Base-by-base conservation (phyloP, 2,113 vertebrate genomes). In the Opisthocomus hoazin region DNA sequence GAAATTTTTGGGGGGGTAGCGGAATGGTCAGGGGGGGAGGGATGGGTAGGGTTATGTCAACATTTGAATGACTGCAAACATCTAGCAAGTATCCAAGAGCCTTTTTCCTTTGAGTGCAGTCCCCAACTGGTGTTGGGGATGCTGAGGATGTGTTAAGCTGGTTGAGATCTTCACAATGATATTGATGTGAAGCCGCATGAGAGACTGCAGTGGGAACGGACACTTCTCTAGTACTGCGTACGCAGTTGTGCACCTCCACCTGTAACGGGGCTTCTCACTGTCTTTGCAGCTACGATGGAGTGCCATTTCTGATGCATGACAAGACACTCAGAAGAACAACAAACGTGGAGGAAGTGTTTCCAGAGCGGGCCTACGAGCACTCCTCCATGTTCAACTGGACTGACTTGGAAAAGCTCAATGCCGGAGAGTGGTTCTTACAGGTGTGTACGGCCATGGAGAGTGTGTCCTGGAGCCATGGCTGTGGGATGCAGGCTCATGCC, bases 321-420 rank as follows among this genome's bases (percentile, higher is more conserved):
- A 68, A 77, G 73, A 99, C 99, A 0, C 96, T 99, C 90, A 98
- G 98, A 81, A 97, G 99, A 57, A 99, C 99, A 48, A 99, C 99
- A 7, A 98, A 99, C 0, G 98, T 99, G 73, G 97, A 98, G 26
- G 97, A 97, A 51, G 83, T 98, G 37, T 99, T 99, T 43, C 99
- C 99, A 3, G 93, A 96, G 87, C 90, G 99, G 9, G 98, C 98
- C 84, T 82, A 92, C 0, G 94, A 98, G 6, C 99, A 99, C 2
- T 98, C 98, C 71, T 98, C 99, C 70, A 98, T 98, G 97, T 98
- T 99, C 97, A 99, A 99, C 98, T 99, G 99, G 99, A 99, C 99
- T 0, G 97, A 99, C 96, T 97, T 99, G 17, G 98, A 99, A 74
- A 98, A 97, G 84, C 98, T 99, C 21, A 99, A 99, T 1, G 99